Base-by-base conservation (phyloP, 2,888 invertebrate species). In the Crioceris asparagi region DNA sequence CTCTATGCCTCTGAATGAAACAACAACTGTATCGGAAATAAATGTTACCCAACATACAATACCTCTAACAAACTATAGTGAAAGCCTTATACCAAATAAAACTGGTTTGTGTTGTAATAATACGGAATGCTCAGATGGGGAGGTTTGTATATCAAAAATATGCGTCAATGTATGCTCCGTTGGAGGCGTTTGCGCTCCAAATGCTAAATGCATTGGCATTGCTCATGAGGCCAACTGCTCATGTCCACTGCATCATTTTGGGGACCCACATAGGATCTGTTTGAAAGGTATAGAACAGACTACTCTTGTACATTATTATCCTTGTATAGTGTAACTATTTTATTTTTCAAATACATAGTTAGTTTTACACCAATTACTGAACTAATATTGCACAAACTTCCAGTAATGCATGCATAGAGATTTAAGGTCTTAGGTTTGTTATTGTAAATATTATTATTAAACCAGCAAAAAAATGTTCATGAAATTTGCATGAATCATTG, bases 151-250 rank as follows among this genome's bases (percentile, higher is more conserved):
- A 51, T 67, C 67, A 53, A 74, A 72, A 66, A 65, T 68, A 60
- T 80, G 79, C 64, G 67, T 72, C 64, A 73, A 75, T 60, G 73
- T 76, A 52, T 80, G 80, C 64, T 67, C 65, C 56, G 55, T 60
- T 40, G 67, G 61, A 44, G 58, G 58, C 35, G 48, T 62, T 34
- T 79, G 79, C 67, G 72, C 70, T 59, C 63, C 68, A 56, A 74
- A 74, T 59, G 70, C 72, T 59, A 64, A 69, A 57, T 79, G 78
- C 70, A 68, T 65, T 60, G 72, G 75, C 57, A 61, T 69, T 61
- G 69, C 77, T 62, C 78, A 77, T 62, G 69, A 67, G 47, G 72
- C 74, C 54, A 66, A 70, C 55, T 79, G 79, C 67, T 65, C 69
- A 58, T 81, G 80, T 60, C 70, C 68, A 46, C 62, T 59, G 43